Base-by-base conservation (phyloP, 2,888 invertebrate genomes). In the Drosophila meridionalis region DNA sequence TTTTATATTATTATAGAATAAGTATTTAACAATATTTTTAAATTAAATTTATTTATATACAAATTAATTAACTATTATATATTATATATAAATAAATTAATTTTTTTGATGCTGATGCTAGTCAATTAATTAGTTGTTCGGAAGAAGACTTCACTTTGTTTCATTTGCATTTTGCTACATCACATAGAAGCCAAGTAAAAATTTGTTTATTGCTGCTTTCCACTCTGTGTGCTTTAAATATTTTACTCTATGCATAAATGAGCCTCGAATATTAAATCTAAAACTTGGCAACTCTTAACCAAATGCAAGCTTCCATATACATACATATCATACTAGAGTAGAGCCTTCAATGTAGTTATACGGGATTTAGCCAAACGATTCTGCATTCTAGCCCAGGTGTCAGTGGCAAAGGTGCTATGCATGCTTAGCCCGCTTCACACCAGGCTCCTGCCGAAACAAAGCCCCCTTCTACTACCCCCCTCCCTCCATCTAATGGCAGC, bases 391-490 rank as follows among this genome's bases (percentile, higher is more conserved):
- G 14, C 4, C 28, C 14, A 4, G 26, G n/a, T 42, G 30, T 42
- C 6, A 36, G 36, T 12, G 2, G 40, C 30, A 5, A 38, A 30
- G n/a, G n/a, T 6, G n/a, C n/a, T 20, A 9, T 56, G 30, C 56
- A 42, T 30, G 30, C 56, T 11, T 42, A 14, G 0, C 42, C 56
- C 56, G n/a, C 30, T 42, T 20, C 6, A 6, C 42, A 42, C 32
- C 42, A 5, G 56, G 3, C 30, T n/a, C n/a, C 42, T 42, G 56
- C 42, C 11, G 6, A 40, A 65, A 65, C 43, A 77, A 71, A 47
- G 64, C 50, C n/a, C 2, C 14, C 3, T 43, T 4, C 8, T 6
- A 0, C 42, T 7, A n/a, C n/a, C n/a, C 28, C 34, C 28, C 47
- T 1, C 4, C n/a, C 38, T 11, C 3, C 34, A 3, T 20, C 52